Percentiles rank a stretch among this genome's conserved stretches.
Conservation (phyloP, 2,113 vertebrate genomes). For the Ellobius talpinus region DNA sequence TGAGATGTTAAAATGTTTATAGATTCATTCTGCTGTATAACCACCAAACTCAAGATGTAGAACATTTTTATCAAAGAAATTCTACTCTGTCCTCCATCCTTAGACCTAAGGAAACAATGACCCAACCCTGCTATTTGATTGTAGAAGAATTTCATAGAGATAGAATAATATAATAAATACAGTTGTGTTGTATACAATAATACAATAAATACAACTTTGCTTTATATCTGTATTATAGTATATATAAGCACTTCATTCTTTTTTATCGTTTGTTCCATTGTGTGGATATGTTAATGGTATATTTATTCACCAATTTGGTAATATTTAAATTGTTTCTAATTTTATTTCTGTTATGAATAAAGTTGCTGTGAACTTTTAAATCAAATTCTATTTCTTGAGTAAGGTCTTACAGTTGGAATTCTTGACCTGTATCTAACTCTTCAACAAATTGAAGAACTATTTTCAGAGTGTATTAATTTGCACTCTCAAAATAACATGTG, state of each 20-base stretch:
- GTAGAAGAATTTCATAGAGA: not conserved
- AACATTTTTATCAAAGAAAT: not conserved
- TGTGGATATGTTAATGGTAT: not conserved
- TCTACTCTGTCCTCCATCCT: not conserved
- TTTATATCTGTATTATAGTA: not conserved
- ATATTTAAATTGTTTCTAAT: not conserved
- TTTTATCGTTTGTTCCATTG: not conserved
- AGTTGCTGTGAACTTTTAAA: not conserved
- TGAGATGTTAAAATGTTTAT: not conserved
- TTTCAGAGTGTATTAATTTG: not conserved
- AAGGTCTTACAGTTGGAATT: not conserved
- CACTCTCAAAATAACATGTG: not conserved
- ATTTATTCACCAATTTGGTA: not conserved
- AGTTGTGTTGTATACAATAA: not conserved
- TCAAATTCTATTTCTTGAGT: not conserved
- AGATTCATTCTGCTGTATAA: not conserved
- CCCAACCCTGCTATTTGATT: not conserved
- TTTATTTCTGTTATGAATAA: not conserved
- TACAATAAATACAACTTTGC: not conserved
- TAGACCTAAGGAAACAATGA: not conserved
- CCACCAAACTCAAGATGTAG: not conserved
- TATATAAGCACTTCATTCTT: not conserved
- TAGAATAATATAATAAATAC: not conserved
- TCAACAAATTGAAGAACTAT: not conserved
- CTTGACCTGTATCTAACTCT: not conserved